phyloP scores from a whole-genome alignment of 2,797 vertebrate genomes.

The Emydoidea blandingii region DNA sequence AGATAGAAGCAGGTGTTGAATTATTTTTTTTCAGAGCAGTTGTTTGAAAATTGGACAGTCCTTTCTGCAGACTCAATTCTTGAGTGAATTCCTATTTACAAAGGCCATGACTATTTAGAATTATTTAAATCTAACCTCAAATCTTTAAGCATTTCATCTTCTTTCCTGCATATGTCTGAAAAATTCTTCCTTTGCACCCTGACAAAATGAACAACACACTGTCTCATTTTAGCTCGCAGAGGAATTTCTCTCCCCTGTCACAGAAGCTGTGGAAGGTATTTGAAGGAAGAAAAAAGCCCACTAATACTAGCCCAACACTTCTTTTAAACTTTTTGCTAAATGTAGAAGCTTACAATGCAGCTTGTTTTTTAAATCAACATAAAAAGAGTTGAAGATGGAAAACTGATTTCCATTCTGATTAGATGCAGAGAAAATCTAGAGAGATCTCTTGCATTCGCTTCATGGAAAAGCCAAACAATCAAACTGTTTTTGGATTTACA shows the following conservation, averaged over 20 bases:
- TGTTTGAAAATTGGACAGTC: conserved; percentile 33
- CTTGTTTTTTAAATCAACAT: background rate
- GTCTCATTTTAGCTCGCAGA: background rate
- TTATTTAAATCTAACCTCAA: conserved; percentile 44
- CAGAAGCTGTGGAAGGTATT: background rate
- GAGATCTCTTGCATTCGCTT: background rate
- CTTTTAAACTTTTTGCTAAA: background rate
- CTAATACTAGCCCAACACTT: background rate
- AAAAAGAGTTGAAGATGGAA: background rate
- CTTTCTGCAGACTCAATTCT: conserved; percentile 19
- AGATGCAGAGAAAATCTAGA: background rate
- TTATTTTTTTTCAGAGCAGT: conserved; percentile 28
- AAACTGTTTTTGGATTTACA: background rate
- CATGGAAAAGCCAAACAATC: conserved; percentile 20
- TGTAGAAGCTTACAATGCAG: background rate
- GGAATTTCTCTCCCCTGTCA: background rate
- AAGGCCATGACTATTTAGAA: conserved; percentile 33
- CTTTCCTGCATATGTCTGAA: background rate
- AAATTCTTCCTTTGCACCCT: background rate
- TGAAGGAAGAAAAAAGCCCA: background rate
- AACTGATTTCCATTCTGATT: conserved; percentile 7
- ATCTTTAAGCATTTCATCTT: conserved; percentile 17
- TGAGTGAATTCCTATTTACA: conserved; percentile 56
- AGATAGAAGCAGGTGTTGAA: conserved; percentile 29
- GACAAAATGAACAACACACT: background rate